Percentiles rank a stretch among this genome's conserved stretches.
phyloP scores from a whole-genome alignment of 2,888 invertebrate species.

The Eupithecia subumbrata region DNA sequence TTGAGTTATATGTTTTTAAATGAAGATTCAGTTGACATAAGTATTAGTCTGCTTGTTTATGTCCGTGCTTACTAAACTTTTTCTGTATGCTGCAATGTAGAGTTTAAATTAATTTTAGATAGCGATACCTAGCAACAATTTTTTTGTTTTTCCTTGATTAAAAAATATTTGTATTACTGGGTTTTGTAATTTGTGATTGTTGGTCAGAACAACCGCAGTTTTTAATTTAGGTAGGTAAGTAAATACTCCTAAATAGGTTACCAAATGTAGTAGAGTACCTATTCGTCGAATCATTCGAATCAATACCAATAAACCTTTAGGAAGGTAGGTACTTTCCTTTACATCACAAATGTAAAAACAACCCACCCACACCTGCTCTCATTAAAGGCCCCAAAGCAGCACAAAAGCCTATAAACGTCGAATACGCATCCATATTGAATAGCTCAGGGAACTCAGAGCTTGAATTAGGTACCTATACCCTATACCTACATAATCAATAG shows the following conservation, averaged over 20 bases:
- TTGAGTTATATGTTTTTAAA: background rate
- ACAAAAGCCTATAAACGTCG: conserved; percentile 12
- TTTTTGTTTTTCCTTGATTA: too few relatives aligned
- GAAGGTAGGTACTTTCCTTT: background rate
- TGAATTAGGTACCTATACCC: conserved; percentile 5
- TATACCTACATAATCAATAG: conserved; percentile 21
- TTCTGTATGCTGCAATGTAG: too few relatives aligned
- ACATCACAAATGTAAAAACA: background rate
- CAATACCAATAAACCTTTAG: background rate
- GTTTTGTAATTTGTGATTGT: too few relatives aligned
- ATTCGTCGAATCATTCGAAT: background rate
- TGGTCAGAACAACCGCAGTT: too few relatives aligned
- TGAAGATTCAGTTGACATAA: background rate
- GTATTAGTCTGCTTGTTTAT: too few relatives aligned
- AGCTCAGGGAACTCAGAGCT: background rate
- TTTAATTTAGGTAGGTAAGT: too few relatives aligned
- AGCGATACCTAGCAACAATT: too few relatives aligned
- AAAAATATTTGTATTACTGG: too few relatives aligned
- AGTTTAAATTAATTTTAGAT: too few relatives aligned
- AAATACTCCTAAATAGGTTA: background rate
- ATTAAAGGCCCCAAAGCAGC: background rate
- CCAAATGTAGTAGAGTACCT: background rate
- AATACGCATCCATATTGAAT: conserved; percentile 7
- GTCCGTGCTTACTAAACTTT: too few relatives aligned
- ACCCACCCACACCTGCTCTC: background rate